Base-by-base conservation (phyloP, 2,113 vertebrate genomes). In the Heloderma charlesbogerti region DNA sequence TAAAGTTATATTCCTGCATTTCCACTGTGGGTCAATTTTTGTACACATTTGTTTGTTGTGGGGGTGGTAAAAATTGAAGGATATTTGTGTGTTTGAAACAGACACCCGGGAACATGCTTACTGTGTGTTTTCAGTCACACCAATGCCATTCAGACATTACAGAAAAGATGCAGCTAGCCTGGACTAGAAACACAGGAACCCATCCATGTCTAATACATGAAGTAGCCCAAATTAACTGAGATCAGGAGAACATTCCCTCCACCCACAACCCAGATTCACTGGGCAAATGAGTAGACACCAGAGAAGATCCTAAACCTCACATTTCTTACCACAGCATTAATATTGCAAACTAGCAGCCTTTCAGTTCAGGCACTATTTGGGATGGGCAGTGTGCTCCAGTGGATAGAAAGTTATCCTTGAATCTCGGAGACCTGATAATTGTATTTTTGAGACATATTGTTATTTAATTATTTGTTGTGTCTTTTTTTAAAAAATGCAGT, bases 371-470 rank as follows among this genome's bases (percentile, higher is more conserved):
- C 60, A 84, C 67, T 29, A 20, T 69, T 85, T 48, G 43, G 22
- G 40, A 40, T 29, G 18, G 43, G 63, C 40, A 43, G 43, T 16
- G 34, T n/a, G 43, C 3, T 84, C 63, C 13, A 7, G 20, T 20
- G 40, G 80, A 85, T 69, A 20, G 57, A 60, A 18, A 16, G 89
- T 85, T 87, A 84, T 78, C 90, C 81, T 40, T 0, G 12, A 80
- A 78, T 67, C 79, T 27, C 88, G 89, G 54, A 1, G 40, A 45
- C 88, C 93, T 74, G 90, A 77, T 94, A 18, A n/a, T n/a, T n/a
- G n/a, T n/a, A n/a, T 3, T 51, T 51, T 51, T 8, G 48, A 51
- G 48, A 51, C 48, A 51, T 51, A 51, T 51, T 51, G 48, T 51
- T 51, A 3, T 51, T 51, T 51, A 51, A 3, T 51, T 51, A 51